These are phyloP conservation scores for Merodon equestris DNA, from an alignment of 2,888 invertebrate genomes.

Conservation along the genomic window DNA sequence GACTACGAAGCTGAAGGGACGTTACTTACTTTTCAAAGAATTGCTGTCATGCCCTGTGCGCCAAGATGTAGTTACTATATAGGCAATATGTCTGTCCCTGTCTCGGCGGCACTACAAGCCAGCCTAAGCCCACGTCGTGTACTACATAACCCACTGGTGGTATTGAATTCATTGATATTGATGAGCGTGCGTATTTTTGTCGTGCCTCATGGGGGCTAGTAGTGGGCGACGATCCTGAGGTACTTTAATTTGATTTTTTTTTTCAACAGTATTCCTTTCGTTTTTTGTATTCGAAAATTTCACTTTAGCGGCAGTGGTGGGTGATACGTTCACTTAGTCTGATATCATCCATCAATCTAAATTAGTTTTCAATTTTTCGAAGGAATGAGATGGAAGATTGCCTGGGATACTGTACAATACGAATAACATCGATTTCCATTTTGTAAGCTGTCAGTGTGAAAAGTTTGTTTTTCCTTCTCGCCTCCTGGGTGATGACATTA, in stretches of 20 bases:
- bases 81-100: not conserved
- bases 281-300: too few species aligned
- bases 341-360: constrained; percentile 37
- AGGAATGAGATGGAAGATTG: not conserved
- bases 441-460: constrained; percentile 26
- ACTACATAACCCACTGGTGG: too few species aligned
- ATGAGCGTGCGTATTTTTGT: constrained; percentile 11
- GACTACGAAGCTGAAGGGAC: not conserved
- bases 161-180: constrained; percentile 24
- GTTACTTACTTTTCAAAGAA: constrained; percentile 3
- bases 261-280: too few species aligned
- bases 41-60: not conserved
- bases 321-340: constrained; percentile 9
- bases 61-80: not conserved
- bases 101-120: not conserved
- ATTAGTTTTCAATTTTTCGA: constrained; percentile 19
- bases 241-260: constrained; percentile 20
- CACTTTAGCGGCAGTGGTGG: not conserved
- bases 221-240: not conserved
- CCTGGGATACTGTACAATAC: constrained; percentile 5
- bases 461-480: constrained; percentile 7
- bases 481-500: constrained; percentile 1
- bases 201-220: not conserved
- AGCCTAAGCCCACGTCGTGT: too few species aligned
- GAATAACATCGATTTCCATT: constrained; percentile 25